Evolutionary conservation across 2,797 vertebrate genomes (phyloP).

Genomic region (Rhabdophis nuchalis): DNA sequence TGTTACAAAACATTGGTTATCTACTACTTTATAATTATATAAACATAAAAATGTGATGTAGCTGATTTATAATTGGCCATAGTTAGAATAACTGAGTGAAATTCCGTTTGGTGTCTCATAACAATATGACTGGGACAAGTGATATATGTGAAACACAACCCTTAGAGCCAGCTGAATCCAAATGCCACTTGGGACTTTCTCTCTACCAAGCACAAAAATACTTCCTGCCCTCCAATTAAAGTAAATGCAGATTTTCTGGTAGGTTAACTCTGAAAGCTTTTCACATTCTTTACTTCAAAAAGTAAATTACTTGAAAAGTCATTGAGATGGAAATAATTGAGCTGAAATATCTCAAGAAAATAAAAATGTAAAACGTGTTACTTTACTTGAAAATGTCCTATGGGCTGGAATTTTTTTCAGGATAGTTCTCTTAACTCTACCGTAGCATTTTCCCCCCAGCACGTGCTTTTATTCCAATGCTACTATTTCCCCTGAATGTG

Average conservation of each 20-base stretch:
- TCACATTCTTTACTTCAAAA: neutral
- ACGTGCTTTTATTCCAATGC: neutral
- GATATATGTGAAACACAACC: neutral
- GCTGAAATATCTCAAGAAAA: neutral
- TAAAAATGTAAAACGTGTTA: neutral
- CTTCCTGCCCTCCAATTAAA: neutral
- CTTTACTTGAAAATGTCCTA: neutral
- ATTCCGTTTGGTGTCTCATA: neutral
- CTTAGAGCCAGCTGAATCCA: neutral
- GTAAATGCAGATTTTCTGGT: neutral
- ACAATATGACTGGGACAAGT: neutral
- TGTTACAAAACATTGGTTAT: neutral
- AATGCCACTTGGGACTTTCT: neutral
- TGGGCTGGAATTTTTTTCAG: neutral
- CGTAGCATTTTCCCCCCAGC: too few species aligned
- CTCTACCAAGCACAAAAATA: neutral
- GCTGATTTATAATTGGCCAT: neutral
- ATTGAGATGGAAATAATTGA: neutral
- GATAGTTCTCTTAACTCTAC: neutral
- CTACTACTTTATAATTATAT: neutral
- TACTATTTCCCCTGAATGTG: neutral
- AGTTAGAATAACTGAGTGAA: neutral
- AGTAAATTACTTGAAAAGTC: neutral
- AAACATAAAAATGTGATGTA: neutral
- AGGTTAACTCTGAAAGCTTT: neutral